Conservation (phyloP, 2,797 vertebrate species). For the Pampus argenteus region DNA sequence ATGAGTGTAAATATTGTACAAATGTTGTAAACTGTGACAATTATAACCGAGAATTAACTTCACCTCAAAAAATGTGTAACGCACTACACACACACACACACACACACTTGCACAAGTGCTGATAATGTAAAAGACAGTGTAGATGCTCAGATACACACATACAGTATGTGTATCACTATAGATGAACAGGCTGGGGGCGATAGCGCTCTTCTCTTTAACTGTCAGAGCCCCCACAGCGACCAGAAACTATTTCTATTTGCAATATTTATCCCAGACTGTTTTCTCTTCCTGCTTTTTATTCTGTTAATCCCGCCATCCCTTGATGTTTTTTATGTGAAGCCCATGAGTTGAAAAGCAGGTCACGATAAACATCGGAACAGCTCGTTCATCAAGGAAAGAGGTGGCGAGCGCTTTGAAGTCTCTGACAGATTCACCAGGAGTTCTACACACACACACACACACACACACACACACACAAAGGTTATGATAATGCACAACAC, state of each 20-base stretch:
- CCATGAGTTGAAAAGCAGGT: slow-evolving; percentile 79
- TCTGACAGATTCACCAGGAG: slow-evolving; percentile 74
- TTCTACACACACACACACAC: slow-evolving; percentile 19
- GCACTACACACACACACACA: slow-evolving; percentile 5
- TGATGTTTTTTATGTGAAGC: slow-evolving; percentile 76
- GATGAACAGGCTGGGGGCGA: slow-evolving; percentile 54
- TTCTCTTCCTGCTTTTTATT: slow-evolving; percentile 72
- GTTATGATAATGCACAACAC: slow-evolving; percentile 53
- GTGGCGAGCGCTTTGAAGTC: slow-evolving; percentile 74
- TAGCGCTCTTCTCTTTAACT: slow-evolving; percentile 50
- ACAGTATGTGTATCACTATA: slow-evolving; percentile 6
- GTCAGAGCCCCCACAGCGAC: slow-evolving; percentile 51
- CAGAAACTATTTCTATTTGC: slow-evolving; percentile 66
- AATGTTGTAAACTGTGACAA: slow-evolving; percentile 10
- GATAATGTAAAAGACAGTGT: slow-evolving; percentile 28
- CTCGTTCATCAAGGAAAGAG: slow-evolving; percentile 75
- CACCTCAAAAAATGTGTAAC: slow-evolving; percentile 6
- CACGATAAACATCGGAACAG: slow-evolving; percentile 80
- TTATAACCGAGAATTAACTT: not conserved
- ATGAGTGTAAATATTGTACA: not conserved
- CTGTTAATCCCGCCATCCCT: slow-evolving; percentile 75
- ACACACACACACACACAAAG: slow-evolving; percentile 27
- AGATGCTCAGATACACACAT: slow-evolving; percentile 27
- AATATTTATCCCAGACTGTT: slow-evolving; percentile 76
- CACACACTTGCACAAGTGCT: slow-evolving; percentile 35